Evolutionary conservation across 1,140 invertebrate genomes (phyloP).

Genomic region (Branchinecta lynchi): DNA sequence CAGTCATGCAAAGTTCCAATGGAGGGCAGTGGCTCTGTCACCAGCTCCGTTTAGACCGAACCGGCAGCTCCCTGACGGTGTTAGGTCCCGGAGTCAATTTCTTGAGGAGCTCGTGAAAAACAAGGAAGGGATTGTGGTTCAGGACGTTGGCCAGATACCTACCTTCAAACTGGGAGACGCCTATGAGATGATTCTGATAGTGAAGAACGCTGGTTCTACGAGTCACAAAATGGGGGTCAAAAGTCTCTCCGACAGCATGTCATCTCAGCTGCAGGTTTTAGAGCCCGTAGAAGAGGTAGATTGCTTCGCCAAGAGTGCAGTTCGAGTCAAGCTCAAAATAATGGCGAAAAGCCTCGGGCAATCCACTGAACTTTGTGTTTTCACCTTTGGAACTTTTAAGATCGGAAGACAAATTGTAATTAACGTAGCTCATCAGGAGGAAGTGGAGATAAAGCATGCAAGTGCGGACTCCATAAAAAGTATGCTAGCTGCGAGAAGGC

Average conservation of each 20-base stretch:
- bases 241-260: not conserved
- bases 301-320: not conserved
- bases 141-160: not conserved
- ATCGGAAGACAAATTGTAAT: conserved; percentile 40
- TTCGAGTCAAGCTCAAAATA: conserved; percentile 18
- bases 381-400: conserved; percentile 39
- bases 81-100: not conserved
- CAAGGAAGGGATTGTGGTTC: not conserved
- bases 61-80: not conserved
- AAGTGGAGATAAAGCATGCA: conserved; percentile 28
- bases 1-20: not conserved
- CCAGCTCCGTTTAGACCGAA: not conserved
- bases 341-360: conserved; percentile 38
- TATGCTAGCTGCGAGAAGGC: conserved; percentile 20
- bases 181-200: not conserved
- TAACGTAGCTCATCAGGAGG: conserved; percentile 26
- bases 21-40: not conserved
- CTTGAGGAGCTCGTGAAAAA: not conserved
- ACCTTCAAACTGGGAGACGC: not conserved
- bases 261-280: not conserved
- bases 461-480: conserved; percentile 21
- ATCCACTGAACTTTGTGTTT: conserved; percentile 41
- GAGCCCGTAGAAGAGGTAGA: not conserved
- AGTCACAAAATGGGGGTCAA: not conserved
- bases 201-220: not conserved